Base-by-base conservation (phyloP, 2,797 vertebrate species). In the Bradypodion pumilum region DNA sequence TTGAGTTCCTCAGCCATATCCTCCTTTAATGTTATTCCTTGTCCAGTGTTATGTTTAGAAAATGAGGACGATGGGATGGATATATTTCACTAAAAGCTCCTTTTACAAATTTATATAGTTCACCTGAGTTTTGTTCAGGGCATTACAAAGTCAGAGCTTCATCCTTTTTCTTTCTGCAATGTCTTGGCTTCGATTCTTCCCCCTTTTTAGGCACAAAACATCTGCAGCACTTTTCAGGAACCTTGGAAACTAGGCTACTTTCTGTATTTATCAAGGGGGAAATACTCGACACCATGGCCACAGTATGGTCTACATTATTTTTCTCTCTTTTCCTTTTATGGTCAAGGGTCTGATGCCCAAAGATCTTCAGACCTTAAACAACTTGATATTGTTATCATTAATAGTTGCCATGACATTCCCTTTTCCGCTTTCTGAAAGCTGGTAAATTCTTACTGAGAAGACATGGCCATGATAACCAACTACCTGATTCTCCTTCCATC, bases 241-340 rank as follows among this genome's bases (percentile, higher is more conserved):
- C 25, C 35, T 5, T 37, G 68, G 66, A 44, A 52, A 70, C 42
- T 25, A 76, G 10, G 35, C 35, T 16, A 65, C 49, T 68, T 37
- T 75, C 46, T 59, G 62, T 42, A 70, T 1, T 9, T 1, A 29
- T 10, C 19, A 4, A 3, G 7, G 13, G n/a, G 42, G 21, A 21
- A 78, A 72, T 23, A 23, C 68, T 68, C 40, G 10, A 44, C 52
- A 60, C 52, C 37, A 19, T 37, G 75, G 62, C 82, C 10, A 29
- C 8, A 49, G 9, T 6, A 37, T n/a, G n/a, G n/a, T n/a, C n/a
- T 6, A 40, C 52, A 16, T 46, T 16, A 19, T 15, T 25, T n/a
- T 7, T 70, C 25, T 42, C 70, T 3, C n/a, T 49, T 78, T 72
- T 52, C 82, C 75, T 84, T 84, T 84, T 84, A 78, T 73, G 82